Percentiles rank a stretch among this genome's conserved stretches.
Evolutionary conservation across 2,797 vertebrate genomes (phyloP).

Genomic region (Synanceia verrucosa): DNA sequence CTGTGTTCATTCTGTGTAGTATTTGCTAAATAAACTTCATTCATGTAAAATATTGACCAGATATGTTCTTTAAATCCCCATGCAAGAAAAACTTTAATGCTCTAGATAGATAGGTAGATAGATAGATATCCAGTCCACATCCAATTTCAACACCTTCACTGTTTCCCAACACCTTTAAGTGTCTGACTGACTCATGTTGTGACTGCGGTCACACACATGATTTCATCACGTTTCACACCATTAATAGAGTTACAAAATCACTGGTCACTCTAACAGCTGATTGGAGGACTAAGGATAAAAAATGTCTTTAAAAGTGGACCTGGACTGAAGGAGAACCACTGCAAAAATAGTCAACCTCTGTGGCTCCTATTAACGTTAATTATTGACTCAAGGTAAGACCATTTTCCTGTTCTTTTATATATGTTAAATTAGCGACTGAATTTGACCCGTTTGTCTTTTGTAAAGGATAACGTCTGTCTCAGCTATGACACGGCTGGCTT

Average conservation of each 20-base stretch:
- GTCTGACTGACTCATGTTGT: background rate
- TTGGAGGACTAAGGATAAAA: background rate
- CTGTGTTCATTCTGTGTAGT: background rate
- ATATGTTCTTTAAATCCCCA: background rate
- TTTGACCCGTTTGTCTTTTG: background rate
- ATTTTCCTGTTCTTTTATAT: background rate
- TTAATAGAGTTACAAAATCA: background rate
- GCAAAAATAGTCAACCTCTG: background rate
- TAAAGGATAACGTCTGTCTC: background rate
- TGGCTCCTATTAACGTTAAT: background rate
- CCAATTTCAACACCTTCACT: background rate
- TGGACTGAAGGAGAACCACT: background rate
- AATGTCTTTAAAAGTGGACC: background rate
- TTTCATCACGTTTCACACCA: background rate
- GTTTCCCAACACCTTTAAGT: background rate
- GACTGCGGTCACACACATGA: background rate
- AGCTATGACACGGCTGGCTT: slow-evolving; percentile 5
- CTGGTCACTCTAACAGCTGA: background rate
- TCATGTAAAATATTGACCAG: background rate
- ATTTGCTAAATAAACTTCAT: background rate
- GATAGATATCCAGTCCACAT: background rate
- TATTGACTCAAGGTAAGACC: background rate
- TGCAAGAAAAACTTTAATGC: too few relatives aligned
- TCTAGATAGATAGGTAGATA: too few relatives aligned
- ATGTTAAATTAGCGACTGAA: background rate